These are phyloP conservation scores for Caretta caretta DNA, from an alignment of 2,113 vertebrate genomes.

Conservation along the genomic window DNA sequence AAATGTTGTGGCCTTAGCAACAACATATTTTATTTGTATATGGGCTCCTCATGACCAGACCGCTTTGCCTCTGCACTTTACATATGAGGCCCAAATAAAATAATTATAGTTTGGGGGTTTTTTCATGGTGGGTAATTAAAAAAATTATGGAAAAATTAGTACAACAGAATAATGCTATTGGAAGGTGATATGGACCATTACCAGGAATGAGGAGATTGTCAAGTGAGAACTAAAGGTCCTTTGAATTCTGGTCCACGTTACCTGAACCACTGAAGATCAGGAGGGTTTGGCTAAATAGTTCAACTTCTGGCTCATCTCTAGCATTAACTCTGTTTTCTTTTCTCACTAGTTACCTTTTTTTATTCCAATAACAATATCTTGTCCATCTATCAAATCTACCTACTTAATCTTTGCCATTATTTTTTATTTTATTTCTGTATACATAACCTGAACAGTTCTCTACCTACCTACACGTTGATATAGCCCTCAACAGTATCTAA, in stretches of 20 bases:
- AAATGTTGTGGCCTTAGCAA: background rate
- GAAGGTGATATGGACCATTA: background rate
- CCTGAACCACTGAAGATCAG: background rate
- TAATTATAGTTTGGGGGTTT: background rate
- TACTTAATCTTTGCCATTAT: slow-evolving; percentile 4
- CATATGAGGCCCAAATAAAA: background rate
- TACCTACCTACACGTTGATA: background rate
- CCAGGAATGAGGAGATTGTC: background rate
- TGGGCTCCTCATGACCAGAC: background rate
- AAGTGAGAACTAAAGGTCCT: background rate
- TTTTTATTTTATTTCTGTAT: slow-evolving; percentile 22
- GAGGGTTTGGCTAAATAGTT: background rate
- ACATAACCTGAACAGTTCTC: background rate
- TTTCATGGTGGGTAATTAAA: background rate
- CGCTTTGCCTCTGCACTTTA: background rate
- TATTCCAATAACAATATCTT: slow-evolving; percentile 45
- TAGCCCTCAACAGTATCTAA: background rate
- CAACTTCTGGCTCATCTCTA: background rate
- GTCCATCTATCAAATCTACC: slow-evolving; percentile 37
- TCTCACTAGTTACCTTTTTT: background rate
- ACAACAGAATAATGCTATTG: background rate
- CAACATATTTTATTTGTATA: background rate
- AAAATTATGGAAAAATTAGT: background rate
- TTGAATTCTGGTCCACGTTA: background rate
- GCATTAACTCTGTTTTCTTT: slow-evolving; percentile 26